Conservation (phyloP, 1,140 invertebrate genomes). For the Zaprionus taronus region DNA sequence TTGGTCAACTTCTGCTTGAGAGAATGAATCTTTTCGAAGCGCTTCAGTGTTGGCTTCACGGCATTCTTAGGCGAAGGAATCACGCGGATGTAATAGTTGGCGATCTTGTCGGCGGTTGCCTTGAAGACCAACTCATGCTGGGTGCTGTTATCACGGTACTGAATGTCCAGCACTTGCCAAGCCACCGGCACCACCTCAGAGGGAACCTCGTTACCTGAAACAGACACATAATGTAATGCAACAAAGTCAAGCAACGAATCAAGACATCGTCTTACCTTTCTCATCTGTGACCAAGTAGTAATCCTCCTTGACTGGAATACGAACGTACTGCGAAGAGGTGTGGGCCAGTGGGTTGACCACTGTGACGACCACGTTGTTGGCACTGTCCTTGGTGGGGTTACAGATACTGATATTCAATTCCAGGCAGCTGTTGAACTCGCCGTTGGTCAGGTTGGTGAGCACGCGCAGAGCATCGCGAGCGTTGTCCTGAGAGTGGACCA, state of each 20-base stretch:
- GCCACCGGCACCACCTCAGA: conserved; percentile 88
- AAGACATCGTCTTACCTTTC: conserved; percentile 70
- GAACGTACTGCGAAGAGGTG: conserved; percentile 87
- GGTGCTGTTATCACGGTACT: conserved; percentile 87
- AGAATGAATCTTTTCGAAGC: conserved; percentile 17
- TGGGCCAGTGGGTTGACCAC: conserved; percentile 93
- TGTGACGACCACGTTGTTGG: conserved; percentile 88
- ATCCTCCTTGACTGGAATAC: conserved; percentile 88
- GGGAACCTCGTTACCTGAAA: conserved; percentile 41
- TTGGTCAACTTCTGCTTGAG: conserved; percentile 4
- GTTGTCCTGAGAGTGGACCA: conserved; percentile 51
- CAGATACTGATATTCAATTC: conserved; percentile 89
- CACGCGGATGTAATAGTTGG: conserved; percentile 60
- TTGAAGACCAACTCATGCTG: conserved; percentile 89
- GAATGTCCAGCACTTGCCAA: conserved; percentile 86
- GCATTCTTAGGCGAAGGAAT: conserved; percentile 31
- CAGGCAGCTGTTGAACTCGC: conserved; percentile 86
- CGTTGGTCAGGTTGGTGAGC: conserved; percentile 85
- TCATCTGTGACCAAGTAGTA: conserved; percentile 88
- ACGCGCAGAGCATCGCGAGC: conserved; percentile 63
- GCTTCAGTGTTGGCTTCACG: neutral
- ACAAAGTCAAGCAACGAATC: neutral
- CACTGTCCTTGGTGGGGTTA: conserved; percentile 66
- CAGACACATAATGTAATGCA: neutral
- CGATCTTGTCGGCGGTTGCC: conserved; percentile 82